phyloP scores from a whole-genome alignment of 2,113 vertebrate genomes.

The Cyprinodon tularosa region DNA sequence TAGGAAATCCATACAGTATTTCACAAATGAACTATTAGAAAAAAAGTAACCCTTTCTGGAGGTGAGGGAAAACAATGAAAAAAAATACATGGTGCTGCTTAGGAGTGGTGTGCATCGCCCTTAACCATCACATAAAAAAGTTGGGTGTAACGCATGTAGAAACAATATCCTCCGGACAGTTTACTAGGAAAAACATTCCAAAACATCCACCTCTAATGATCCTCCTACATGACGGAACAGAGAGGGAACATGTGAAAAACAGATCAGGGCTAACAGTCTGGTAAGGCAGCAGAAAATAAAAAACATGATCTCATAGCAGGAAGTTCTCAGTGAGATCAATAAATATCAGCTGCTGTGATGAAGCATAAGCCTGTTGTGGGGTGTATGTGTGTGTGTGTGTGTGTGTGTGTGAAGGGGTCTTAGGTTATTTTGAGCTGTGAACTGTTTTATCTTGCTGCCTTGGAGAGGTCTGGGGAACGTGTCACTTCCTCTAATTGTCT shows the following conservation, averaged over 20 bases:
- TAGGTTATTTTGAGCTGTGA: constrained; percentile 40
- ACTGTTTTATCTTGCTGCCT: constrained; percentile 37
- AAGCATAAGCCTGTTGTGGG: constrained; percentile 7
- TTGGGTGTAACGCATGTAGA: background rate
- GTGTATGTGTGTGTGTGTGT: background rate
- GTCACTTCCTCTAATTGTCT: constrained; percentile 75
- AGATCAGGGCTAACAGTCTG: constrained; percentile 31
- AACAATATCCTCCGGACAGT: background rate
- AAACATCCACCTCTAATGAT: background rate
- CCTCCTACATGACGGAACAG: background rate
- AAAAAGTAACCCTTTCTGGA: constrained; percentile 4
- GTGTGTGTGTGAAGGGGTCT: background rate
- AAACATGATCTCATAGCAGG: constrained; percentile 39
- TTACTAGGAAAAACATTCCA: constrained; percentile 3
- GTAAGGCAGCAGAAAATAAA: constrained; percentile 23
- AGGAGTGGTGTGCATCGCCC: constrained; percentile 2
- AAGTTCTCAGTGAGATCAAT: constrained; percentile 46
- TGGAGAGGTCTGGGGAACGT: constrained; percentile 32
- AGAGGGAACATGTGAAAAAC: constrained; percentile 8
- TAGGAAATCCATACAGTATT: constrained; percentile 23
- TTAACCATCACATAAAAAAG: constrained; percentile 14
- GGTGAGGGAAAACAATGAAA: constrained; percentile 11
- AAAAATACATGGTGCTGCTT: constrained; percentile 24
- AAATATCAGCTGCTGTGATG: constrained; percentile 15
- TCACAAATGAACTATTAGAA: constrained; percentile 28